A percentile compares a stretch with the other conserved stretches of the same genome.
Conservation (phyloP, 2,797 vertebrate species). For the Centropyge bicolor region DNA sequence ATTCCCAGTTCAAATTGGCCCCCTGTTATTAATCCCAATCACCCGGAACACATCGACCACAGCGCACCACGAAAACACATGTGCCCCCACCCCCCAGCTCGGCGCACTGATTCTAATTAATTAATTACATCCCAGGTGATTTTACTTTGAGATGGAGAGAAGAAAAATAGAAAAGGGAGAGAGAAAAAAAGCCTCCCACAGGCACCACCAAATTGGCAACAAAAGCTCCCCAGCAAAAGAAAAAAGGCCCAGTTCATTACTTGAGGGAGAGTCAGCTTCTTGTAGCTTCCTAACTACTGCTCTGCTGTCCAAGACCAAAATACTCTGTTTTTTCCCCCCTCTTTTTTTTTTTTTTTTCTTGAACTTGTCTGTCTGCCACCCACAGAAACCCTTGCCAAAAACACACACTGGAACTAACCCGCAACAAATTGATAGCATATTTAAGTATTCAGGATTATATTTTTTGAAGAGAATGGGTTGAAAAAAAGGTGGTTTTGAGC, state of each 20-base stretch:
- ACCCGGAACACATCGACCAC: constrained; percentile 85
- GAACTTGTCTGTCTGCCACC: constrained; percentile 66
- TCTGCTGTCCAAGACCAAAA: constrained; percentile 73
- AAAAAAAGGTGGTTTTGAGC: constrained; percentile 50
- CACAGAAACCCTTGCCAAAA: constrained; percentile 65
- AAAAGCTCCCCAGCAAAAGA: constrained; percentile 65
- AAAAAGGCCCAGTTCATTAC: constrained; percentile 73
- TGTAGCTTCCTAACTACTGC: constrained; percentile 72
- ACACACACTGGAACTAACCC: constrained; percentile 68
- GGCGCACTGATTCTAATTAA: constrained; percentile 85
- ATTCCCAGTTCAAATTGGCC: constrained; percentile 85
- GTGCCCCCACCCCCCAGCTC: constrained; percentile 65
- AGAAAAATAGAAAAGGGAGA: constrained; percentile 74
- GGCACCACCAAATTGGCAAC: constrained; percentile 82
- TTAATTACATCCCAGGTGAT: constrained; percentile 89
- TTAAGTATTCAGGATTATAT: constrained; percentile 71
- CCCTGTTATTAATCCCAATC: constrained; percentile 88
- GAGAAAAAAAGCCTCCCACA: constrained; percentile 70
- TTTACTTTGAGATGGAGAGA: constrained; percentile 82
- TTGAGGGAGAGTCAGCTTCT: constrained; percentile 68
- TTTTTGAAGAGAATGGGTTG: constrained; percentile 57
- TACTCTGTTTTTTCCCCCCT: constrained; percentile 25
- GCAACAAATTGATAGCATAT: constrained; percentile 79
- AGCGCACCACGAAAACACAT: constrained; percentile 79
- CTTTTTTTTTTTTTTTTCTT: constrained; percentile 44